Evolutionary conservation across 1,140 invertebrate species (phyloP), one percentile per base, ranked within the genome.

Genomic region (Lasaia peninsularis): DNA sequence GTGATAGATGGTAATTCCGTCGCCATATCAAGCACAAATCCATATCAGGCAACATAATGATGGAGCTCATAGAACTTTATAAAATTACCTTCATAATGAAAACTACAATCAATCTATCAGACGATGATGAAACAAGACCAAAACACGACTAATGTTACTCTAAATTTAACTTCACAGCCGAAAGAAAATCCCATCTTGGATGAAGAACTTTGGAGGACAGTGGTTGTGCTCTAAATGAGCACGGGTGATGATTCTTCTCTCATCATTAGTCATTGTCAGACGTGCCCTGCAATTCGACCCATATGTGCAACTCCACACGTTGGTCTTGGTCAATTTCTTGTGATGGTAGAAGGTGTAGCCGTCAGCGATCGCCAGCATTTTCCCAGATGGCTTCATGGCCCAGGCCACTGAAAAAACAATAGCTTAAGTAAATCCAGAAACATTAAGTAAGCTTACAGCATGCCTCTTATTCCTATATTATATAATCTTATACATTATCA

Each of bases 291-390:
- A 75, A 2, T 55, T 60, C 11, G 67, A 66, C 7, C 69, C 69
- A 9, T 59, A 63, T 0, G 72, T 75, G 16, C 72, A 75, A n/a
- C 70, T 64, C 62, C 67, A 73, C 2, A 66, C 58, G 20, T 72
- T 60, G 0, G 69, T 70, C 20, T 59, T 66, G 8, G 44, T 44
- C 10, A 62, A 52, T 12, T 48, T 58, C 50, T 66, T 70, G 33
- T 73, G 67, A 6, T 61, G 58, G 50, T 77, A 77, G 58, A 73
- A 79, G 0, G 70, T 76, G 53, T 67, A 76, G 2, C 76, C 76
- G 16, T 70, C 62, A 0, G 75, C 37, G 12, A 79, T 63, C 1
- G 61, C 62, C 34, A 75, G 16, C 12, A 64, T 52, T 35, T 71
- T 71, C 0, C 76, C 76, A 10, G 55, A 54, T 2, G 44, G 34